Evolutionary conservation across 2,113 vertebrate species (phyloP).

Genomic region (Polypterus senegalus): DNA sequence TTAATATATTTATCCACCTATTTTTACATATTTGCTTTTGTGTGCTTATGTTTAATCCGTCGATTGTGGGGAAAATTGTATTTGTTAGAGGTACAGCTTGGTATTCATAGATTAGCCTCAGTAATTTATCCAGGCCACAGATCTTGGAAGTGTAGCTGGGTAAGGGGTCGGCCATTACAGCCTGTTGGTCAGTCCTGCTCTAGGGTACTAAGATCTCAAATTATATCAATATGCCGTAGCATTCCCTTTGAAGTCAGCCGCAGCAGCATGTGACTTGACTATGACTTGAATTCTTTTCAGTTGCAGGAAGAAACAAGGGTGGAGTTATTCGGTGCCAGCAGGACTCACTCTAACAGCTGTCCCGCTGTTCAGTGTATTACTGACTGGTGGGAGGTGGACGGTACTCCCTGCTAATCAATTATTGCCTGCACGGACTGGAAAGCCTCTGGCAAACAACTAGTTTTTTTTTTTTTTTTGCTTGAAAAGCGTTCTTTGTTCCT

Average conservation of each 20-base stretch:
- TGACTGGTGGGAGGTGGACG: slow-evolving; percentile 2
- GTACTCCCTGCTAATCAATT: slow-evolving; percentile 6
- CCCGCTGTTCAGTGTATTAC: slow-evolving; percentile 8
- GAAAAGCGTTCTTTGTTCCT: too few relatives aligned
- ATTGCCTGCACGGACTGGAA: background rate
- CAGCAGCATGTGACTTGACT: background rate
- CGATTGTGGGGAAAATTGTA: too few relatives aligned
- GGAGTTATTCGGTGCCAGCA: background rate
- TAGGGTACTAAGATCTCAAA: background rate
- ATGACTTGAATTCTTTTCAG: background rate
- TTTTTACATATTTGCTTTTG: too few relatives aligned
- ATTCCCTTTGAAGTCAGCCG: background rate
- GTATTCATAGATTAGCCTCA: too few relatives aligned
- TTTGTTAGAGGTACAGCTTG: too few relatives aligned
- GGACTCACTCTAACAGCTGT: background rate
- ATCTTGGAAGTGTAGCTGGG: too few relatives aligned
- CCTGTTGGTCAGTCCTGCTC: background rate
- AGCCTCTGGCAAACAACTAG: too few relatives aligned
- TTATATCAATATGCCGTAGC: background rate
- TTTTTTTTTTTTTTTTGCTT: too few relatives aligned
- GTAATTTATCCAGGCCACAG: too few relatives aligned
- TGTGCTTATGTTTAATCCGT: too few relatives aligned
- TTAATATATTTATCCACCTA: too few relatives aligned
- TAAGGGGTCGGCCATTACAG: too few relatives aligned
- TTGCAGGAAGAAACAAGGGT: background rate